Evolutionary conservation across 2,797 vertebrate species (phyloP).

Genomic region (Dallia pectoralis): DNA sequence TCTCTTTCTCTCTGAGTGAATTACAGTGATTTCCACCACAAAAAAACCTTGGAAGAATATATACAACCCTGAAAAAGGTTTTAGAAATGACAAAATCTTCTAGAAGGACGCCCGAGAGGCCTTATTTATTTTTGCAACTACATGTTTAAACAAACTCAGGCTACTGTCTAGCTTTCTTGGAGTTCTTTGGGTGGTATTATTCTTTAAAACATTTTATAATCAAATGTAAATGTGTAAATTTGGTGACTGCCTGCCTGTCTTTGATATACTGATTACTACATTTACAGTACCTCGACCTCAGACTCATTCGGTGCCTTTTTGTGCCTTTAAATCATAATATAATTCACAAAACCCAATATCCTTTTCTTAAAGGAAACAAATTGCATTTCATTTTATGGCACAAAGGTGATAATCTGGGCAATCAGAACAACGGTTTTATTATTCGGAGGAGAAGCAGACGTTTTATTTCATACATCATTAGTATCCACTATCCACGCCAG

Average conservation of each 20-base stretch:
- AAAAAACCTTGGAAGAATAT: too few species aligned
- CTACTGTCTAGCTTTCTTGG: too few species aligned
- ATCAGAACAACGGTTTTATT: slow-evolving; percentile 39
- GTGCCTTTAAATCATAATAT: slow-evolving; percentile 68
- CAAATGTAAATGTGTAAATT: slow-evolving; percentile 29
- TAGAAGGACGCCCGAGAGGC: too few species aligned
- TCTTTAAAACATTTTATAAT: too few species aligned
- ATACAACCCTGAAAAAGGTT: too few species aligned
- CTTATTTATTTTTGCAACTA: too few species aligned
- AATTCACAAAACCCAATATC: slow-evolving; percentile 38
- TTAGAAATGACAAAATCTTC: too few species aligned
- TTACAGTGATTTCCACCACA: too few species aligned
- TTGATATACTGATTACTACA: slow-evolving; percentile 48
- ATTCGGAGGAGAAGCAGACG: slow-evolving; percentile 24
- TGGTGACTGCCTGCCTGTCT: slow-evolving; percentile 40
- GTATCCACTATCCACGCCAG: not conserved
- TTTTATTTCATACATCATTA: slow-evolving; percentile 56
- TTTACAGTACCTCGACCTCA: slow-evolving; percentile 42
- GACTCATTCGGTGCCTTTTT: slow-evolving; percentile 20
- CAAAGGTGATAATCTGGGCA: slow-evolving; percentile 56
- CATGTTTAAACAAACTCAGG: too few species aligned
- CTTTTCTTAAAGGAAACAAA: slow-evolving; percentile 56
- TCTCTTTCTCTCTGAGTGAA: too few species aligned
- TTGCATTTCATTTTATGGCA: slow-evolving; percentile 49
- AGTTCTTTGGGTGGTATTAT: too few species aligned